phyloP scores from a whole-genome alignment of 2,888 invertebrate species.

The Sipha maydis region DNA sequence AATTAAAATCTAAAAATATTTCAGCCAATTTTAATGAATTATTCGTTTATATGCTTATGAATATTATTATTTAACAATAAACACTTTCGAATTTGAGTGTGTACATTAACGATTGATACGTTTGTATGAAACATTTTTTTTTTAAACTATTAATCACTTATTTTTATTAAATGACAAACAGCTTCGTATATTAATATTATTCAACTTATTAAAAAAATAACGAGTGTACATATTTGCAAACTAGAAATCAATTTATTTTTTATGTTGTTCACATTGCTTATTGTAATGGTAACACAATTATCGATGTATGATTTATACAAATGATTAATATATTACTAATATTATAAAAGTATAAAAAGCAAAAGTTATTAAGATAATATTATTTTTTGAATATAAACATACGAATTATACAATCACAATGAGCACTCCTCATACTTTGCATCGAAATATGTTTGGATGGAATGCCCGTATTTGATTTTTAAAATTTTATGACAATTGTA shows the following conservation, averaged over 20 bases:
- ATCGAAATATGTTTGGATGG: neutral
- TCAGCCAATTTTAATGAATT: too few species aligned
- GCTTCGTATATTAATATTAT: too few species aligned
- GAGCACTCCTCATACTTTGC: neutral
- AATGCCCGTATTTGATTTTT: neutral
- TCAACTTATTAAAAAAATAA: neutral
- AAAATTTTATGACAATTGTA: neutral
- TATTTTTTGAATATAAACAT: neutral
- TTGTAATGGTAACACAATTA: slow-evolving; percentile 44
- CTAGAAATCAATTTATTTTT: slow-evolving; percentile 39
- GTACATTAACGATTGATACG: too few species aligned
- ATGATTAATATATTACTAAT: slow-evolving; percentile 34
- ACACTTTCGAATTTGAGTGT: too few species aligned
- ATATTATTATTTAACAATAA: too few species aligned
- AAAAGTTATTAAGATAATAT: slow-evolving; percentile 21
- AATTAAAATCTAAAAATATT: too few species aligned
- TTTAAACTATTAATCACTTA: too few species aligned
- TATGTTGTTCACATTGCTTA: slow-evolving; percentile 32
- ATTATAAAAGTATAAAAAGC: slow-evolving; percentile 56
- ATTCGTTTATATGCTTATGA: too few species aligned
- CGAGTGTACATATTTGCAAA: slow-evolving; percentile 15
- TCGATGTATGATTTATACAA: slow-evolving; percentile 3
- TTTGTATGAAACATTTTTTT: too few species aligned
- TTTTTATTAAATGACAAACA: too few species aligned
- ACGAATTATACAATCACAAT: neutral